These are phyloP conservation scores for Porites rus DNA, from an alignment of 92 coral and sea anemone genomes.

Conservation along the genomic window DNA sequence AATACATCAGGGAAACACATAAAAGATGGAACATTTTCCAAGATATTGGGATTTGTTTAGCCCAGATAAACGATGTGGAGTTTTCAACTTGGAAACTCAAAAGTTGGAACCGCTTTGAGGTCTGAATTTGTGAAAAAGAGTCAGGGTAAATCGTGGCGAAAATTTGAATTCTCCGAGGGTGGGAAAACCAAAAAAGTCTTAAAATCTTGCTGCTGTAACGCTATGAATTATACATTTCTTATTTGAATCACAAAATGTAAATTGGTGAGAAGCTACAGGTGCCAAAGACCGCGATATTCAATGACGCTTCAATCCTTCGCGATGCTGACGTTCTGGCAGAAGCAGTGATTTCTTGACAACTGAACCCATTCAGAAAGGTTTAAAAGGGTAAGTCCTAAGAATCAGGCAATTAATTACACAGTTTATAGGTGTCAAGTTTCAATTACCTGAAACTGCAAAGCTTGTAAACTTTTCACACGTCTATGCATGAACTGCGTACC, in stretches of 20 bases:
- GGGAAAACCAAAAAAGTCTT: neutral
- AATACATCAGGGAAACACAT: no score
- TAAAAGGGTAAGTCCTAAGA: neutral
- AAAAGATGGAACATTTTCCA: no score
- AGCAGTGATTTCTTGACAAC: conserved; percentile 3
- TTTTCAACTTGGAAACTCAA: no score
- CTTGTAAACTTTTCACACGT: conserved; percentile 16
- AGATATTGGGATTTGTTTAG: no score
- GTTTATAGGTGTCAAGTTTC: neutral
- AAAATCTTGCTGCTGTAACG: neutral
- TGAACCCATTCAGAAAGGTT: neutral
- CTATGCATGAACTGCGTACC: neutral
- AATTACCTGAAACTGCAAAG: neutral
- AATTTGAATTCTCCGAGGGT: neutral
- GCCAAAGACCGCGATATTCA: neutral
- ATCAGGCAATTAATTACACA: no score
- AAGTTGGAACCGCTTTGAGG: neutral
- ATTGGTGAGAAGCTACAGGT: conserved; percentile 34
- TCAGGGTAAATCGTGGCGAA: no score
- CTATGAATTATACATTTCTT: conserved; percentile 29
- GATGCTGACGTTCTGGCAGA: neutral
- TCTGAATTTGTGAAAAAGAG: neutral
- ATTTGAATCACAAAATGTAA: neutral
- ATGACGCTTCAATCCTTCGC: conserved; percentile 13
- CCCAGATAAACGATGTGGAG: no score